Base-by-base conservation (phyloP, 2,888 invertebrate genomes). In the Papilio gigon region DNA sequence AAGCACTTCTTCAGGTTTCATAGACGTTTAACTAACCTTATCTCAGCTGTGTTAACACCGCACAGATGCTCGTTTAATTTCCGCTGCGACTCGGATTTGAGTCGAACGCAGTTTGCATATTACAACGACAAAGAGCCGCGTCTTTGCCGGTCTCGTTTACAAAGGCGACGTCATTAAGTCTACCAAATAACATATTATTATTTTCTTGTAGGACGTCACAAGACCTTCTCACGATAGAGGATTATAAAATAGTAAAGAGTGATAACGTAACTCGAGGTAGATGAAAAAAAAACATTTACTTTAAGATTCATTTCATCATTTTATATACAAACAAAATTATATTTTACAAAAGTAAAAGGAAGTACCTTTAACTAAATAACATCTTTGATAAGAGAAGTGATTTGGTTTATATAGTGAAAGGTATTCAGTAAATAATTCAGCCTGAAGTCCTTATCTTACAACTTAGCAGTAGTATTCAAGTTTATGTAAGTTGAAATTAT, bases 31-130 rank as follows among this genome's bases (percentile, higher is more conserved):
- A 65, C 40, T 40, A 40, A 2, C 56, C 17, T 65, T 65, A 56
- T 56, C 56, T 17, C 40, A 17, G 33, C 25, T 20, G 20, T 12
- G 17, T 14, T 22, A 14, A 17, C 58, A 14, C 53, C 14, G 17
- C 40, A 30, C 53, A 22, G 22, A 12, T 17, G 53, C 40, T 35
- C 67, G 61, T 61, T 67, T 62, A 61, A 67, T 67, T 61, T 67
- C 67, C 67, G 61, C 11, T 53, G 44, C 20, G 25, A 27, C 25
- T 17, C 56, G 65, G 58, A 30, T 56, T 59, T 33, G 17, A 35
- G 33, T 35, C 14, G 59, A 60, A 60, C 37, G 14, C 20, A 37
- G 30, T 35, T 47, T 59, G 17, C 59, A 12, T 42, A 44, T 56
- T 64, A 56, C 59, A 35, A 22, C 33, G 30, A 12, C 22, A 56